Evolutionary conservation across 2,797 vertebrate genomes (phyloP), one percentile per base, ranked within the genome.

Genomic region (Ctenosaura bakeri): DNA sequence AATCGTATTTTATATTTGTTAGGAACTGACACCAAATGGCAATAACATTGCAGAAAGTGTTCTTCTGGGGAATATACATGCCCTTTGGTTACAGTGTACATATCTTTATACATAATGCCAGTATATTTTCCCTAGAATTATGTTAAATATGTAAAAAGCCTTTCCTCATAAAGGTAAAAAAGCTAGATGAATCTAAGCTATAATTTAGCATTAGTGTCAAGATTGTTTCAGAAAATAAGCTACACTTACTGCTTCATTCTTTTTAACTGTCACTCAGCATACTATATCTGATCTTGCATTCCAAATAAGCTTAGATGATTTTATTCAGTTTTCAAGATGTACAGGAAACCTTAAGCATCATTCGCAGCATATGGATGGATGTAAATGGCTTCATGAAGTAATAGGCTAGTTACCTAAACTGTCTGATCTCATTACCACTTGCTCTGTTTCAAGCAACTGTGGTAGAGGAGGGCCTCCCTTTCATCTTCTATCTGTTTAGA

Each of bases 1-100:
- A 95, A 92, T 95, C 97, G 94, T 96, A 97, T 97, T 98, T 97
- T 97, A 96, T 97, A 97, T 97, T 96, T 96, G 97, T 98, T 97
- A 96, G 97, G 97, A 98, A 98, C 98, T 98, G 98, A 98, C 97
- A 98, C 97, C 97, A 98, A 98, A 97, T 96, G 94, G 98, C 97
- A 98, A 98, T 98, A 98, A 98, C 98, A 98, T 98, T 97, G 98
- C 96, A 96, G 97, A 97, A 98, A 98, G 97, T 98, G 98, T 98
- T 98, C 98, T 98, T 97, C 96, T 94, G 97, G 97, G 98, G 97
- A 97, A 97, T 96, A 97, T 97, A 97, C 97, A 98, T 98, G 97
- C 97, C 97, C 97, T 97, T 98, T 98, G 98, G 98, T 98, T 98
- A 97, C 97, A 97, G 96, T 97, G 96, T 97, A 97, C 97, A 96